These are phyloP conservation scores for Camponotus pennsylvanicus DNA, from an alignment of 1,140 invertebrate genomes.

Conservation along the genomic window DNA sequence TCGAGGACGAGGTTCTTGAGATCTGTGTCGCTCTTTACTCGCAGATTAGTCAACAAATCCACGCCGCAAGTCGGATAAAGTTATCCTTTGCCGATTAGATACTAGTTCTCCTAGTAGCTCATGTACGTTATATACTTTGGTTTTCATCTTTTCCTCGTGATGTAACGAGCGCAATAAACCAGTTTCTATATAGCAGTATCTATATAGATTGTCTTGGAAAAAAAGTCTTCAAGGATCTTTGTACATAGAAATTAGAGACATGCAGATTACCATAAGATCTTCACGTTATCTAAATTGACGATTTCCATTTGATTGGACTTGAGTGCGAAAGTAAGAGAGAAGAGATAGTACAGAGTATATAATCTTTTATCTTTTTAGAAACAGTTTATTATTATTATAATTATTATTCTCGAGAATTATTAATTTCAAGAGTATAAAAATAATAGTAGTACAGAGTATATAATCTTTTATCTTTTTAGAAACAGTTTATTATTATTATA, in stretches of 20 bases:
- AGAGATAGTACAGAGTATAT: background rate
- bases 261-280: background rate
- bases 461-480: background rate
- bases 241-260: background rate
- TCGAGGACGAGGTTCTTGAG: background rate
- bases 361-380: background rate
- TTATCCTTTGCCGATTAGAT: constrained; percentile 39
- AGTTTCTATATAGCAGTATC: background rate
- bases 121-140: background rate
- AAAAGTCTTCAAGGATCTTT: constrained; percentile 6
- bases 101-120: background rate
- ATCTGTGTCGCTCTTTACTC: constrained; percentile 28
- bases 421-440: background rate
- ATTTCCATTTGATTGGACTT: background rate
- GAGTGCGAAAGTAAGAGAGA: background rate
- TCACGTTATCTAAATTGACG: background rate
- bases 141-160: constrained; percentile 14
- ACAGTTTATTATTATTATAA: background rate
- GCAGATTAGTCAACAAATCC: constrained; percentile 53
- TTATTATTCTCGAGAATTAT: background rate
- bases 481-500: constrained; percentile 7
- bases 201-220: background rate
- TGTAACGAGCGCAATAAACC: background rate
- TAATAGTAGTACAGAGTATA: background rate
- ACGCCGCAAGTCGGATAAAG: constrained; percentile 4